Percentiles rank a stretch among this genome's conserved stretches.
phyloP scores from a whole-genome alignment of 2,888 invertebrate genomes.

The Xylocampa areola region DNA sequence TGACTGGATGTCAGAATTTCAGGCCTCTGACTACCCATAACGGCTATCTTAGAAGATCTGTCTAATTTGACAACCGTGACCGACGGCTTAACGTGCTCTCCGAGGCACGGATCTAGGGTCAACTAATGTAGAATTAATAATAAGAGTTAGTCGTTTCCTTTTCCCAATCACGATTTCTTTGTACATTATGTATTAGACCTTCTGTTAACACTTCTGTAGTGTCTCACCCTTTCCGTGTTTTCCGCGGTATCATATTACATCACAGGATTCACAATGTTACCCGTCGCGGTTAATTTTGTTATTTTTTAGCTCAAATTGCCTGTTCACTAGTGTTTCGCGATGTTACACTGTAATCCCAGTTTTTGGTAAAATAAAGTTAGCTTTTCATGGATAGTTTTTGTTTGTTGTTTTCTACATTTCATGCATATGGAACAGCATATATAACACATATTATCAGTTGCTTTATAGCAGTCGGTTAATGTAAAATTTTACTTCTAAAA shows the following conservation, averaged over 20 bases:
- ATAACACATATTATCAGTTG: not conserved
- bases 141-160: too few species aligned
- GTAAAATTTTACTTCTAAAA: too few species aligned
- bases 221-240: constrained; percentile 41
- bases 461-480: too few species aligned
- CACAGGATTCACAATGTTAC: constrained; percentile 48
- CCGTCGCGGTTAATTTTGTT: constrained; percentile 49
- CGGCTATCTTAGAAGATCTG: too few species aligned
- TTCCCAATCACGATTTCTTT: too few species aligned
- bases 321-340: constrained; percentile 41
- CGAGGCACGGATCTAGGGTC: too few species aligned
- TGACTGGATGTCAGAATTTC: too few species aligned
- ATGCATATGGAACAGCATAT: not conserved
- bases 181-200: constrained; percentile 6
- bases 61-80: too few species aligned
- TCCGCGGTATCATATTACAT: constrained; percentile 50
- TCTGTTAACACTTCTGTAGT: not conserved
- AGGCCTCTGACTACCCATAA: too few species aligned
- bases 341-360: constrained; percentile 38
- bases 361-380: constrained; percentile 22
- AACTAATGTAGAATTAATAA: too few species aligned
- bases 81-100: too few species aligned
- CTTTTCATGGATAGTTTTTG: constrained; percentile 12
- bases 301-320: constrained; percentile 49
- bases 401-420: not conserved